A percentile compares a stretch with the other conserved stretches of the same genome.
Conservation (phyloP, 2,888 invertebrate species). For the Caenorhabditis sp. region DNA sequence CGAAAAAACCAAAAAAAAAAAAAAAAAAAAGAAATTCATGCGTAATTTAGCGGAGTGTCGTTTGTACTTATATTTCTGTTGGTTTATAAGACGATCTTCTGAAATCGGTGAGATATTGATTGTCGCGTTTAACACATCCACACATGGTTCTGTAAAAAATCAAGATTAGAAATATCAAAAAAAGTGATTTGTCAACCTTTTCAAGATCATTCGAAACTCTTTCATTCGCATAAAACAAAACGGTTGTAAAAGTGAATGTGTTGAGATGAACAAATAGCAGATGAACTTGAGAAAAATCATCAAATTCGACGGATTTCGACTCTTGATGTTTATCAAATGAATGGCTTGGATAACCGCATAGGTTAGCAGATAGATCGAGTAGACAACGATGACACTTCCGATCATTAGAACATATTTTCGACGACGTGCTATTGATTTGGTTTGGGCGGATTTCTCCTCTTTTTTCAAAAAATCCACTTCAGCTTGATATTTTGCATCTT, state of each 20-base stretch:
- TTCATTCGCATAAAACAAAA: constrained; percentile 61
- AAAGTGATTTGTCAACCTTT: constrained; percentile 22
- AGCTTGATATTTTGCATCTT: constrained; percentile 35
- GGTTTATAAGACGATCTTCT: constrained; percentile 29
- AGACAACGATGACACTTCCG: constrained; percentile 60
- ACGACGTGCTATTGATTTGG: constrained; percentile 39
- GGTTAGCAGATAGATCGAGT: constrained; percentile 51
- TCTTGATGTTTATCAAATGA: constrained; percentile 43
- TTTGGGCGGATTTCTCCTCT: constrained; percentile 25
- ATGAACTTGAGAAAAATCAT: constrained; percentile 35
- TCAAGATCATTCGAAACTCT: constrained; percentile 53
- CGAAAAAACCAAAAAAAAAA: neutral
- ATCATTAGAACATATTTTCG: constrained; percentile 62
- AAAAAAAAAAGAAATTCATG: neutral
- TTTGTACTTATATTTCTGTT: constrained; percentile 25
- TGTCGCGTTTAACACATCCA: constrained; percentile 22
- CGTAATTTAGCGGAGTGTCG: constrained; percentile 1
- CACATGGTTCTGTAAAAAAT: constrained; percentile 23
- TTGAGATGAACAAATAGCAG: constrained; percentile 49
- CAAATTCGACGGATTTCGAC: constrained; percentile 3
- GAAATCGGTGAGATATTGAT: constrained; percentile 26
- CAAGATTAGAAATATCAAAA: neutral
- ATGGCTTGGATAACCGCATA: constrained; percentile 56
- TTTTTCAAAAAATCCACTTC: constrained; percentile 34
- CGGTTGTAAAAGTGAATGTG: constrained; percentile 60